A percentile compares a stretch with the other conserved stretches of the same genome.
Conservation (phyloP, 2,113 vertebrate species). For the Alethe castanea region DNA sequence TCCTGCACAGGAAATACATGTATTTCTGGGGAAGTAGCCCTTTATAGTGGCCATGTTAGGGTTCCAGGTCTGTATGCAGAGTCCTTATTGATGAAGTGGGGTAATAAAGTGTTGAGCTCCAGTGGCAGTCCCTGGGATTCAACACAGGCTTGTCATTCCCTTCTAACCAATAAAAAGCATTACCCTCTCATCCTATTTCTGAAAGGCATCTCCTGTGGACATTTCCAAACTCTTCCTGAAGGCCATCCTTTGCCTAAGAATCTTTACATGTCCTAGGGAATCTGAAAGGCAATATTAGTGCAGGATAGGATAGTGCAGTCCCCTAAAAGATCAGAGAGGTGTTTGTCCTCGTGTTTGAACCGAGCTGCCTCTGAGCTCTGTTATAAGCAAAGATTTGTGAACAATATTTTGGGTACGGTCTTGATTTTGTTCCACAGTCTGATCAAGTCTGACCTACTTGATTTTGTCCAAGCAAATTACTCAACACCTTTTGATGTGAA, state of each 20-base stretch:
- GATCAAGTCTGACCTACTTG: not conserved
- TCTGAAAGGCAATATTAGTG: not conserved
- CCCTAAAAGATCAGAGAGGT: not conserved
- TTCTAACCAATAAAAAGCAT: not conserved
- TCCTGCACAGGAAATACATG: not conserved
- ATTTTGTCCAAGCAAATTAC: not conserved
- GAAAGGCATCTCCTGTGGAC: not conserved
- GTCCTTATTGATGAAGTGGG: not conserved
- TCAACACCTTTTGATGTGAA: not conserved
- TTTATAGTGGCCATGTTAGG: fast-evolving
- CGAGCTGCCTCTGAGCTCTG: not conserved
- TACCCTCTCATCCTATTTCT: not conserved
- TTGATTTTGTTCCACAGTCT: not conserved
- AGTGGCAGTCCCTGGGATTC: not conserved
- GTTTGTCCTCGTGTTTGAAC: not conserved
- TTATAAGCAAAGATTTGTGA: not conserved
- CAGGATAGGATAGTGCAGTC: not conserved
- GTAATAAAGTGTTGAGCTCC: not conserved
- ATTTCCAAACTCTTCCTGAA: not conserved
- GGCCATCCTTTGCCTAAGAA: not conserved
- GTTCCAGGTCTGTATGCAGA: not conserved
- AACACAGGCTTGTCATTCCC: not conserved
- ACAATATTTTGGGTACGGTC: fast-evolving
- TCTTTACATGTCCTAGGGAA: not conserved
- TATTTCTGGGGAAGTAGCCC: not conserved